Evolutionary conservation across 1,140 invertebrate genomes (phyloP), one percentile per base, ranked within the genome.

Genomic region (Nasonia giraulti): DNA sequence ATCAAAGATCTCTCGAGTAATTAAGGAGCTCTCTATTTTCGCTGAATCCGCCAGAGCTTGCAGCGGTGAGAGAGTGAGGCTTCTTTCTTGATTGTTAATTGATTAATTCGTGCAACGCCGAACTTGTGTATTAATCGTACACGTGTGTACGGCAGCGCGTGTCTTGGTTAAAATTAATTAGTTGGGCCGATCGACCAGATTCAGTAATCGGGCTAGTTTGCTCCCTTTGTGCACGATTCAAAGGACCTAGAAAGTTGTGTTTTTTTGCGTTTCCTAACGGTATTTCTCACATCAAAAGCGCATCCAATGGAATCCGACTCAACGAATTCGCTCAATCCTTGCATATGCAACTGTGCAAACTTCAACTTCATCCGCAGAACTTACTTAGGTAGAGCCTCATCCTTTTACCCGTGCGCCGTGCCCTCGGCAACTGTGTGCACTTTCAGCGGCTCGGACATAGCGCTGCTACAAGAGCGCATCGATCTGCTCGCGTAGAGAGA

Each of bases 1-100:
- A 84, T 84, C 83, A 80, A 75, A 84, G 83, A 66, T 80, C 78
- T 69, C 8, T 69, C 8, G 68, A 62, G 68, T 66, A 84, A 84
- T 84, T 83, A 83, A 40, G 75, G 69, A 20, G 78, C 66, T 83
- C 33, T 44, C 40, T 62, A 83, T 77, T 83, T 77, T 83, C 27
- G 27, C 27, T 27, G 27, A 27, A 27, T 27, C 1, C 1, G 27
- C 27, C 27, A 27, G 27, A 27, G 27, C 27, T 27, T 27, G 27
- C 27, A 27, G 27, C 27, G 27, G 27, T 27, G 27, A 27, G 27
- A 27, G 27, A 27, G 27, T 27, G 27, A 27, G 27, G 27, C 10
- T 27, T 69, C 17, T 69, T 69, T 69, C 68, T 31, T 27, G 17
- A 69, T 69, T 69, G 17, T 69, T 50, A 50, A 50, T 10, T 69